These are phyloP conservation scores for Eunapius fragilis DNA, from an alignment of 37 sponge, comb jelly and placozoan species.

Conservation along the genomic window DNA sequence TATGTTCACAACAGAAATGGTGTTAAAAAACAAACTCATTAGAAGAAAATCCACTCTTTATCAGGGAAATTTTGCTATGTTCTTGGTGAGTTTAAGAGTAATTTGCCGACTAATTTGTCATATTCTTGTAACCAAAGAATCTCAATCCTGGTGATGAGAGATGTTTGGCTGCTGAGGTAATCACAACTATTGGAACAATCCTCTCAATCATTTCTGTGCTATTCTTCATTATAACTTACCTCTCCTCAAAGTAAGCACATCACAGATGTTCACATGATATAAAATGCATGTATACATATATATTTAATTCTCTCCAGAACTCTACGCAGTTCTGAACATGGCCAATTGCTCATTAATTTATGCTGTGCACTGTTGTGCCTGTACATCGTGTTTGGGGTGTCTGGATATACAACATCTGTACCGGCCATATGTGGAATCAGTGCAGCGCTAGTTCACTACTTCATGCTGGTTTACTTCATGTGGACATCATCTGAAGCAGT, in stretches of 20 bases:
- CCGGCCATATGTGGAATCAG: slow-evolving; percentile 24
- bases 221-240: slow-evolving; percentile 1
- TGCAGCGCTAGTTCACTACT: slow-evolving; percentile 47
- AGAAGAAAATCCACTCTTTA: not conserved
- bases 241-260: not conserved
- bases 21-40: not conserved
- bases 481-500: slow-evolving; percentile 44
- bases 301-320: not conserved
- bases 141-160: not conserved
- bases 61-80: slow-evolving; percentile 26
- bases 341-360: slow-evolving; percentile 27
- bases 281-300: not conserved
- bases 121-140: not conserved
- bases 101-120: no score
- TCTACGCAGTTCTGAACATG: not conserved
- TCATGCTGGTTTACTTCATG: slow-evolving; percentile 41
- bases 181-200: slow-evolving; percentile 4
- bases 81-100: slow-evolving; percentile 29
- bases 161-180: not conserved
- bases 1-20: not conserved
- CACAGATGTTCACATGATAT: no score
- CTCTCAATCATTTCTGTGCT: slow-evolving; percentile 24
- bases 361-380: slow-evolving; percentile 38
- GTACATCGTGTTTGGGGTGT: slow-evolving; percentile 36
- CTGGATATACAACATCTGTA: slow-evolving; percentile 5